Conservation (phyloP, 2,797 vertebrate species). For the Darevskia nairensis region DNA sequence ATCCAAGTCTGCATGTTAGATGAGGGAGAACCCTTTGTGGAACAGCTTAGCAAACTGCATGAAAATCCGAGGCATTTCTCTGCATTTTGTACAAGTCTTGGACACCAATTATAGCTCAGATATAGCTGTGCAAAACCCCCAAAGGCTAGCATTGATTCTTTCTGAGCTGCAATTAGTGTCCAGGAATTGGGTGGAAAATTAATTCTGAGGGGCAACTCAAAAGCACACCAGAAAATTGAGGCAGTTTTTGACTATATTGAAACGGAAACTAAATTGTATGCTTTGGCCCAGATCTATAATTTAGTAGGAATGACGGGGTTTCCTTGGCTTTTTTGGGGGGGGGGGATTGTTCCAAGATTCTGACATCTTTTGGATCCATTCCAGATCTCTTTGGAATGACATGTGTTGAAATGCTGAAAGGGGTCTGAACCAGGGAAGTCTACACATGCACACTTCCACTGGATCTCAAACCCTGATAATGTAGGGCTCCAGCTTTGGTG, state of each 20-base stretch:
- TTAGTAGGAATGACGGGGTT: not conserved
- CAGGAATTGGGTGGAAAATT: not conserved
- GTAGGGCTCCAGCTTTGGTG: not conserved
- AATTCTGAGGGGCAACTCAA: not conserved
- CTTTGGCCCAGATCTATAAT: not conserved
- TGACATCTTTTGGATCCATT: not conserved
- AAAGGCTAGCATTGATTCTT: not conserved
- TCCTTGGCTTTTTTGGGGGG: no score
- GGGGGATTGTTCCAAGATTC: not conserved
- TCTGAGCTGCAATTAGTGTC: constrained; percentile 10
- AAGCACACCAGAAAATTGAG: not conserved
- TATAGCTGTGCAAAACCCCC: not conserved
- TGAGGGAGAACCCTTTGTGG: not conserved
- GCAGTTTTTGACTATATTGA: not conserved
- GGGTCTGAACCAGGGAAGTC: not conserved
- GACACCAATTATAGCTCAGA: constrained; percentile 5
- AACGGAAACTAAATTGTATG: not conserved
- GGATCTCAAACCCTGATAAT: not conserved
- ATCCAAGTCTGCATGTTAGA: not conserved
- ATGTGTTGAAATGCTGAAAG: not conserved
- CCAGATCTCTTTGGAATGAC: not conserved
- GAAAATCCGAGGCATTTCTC: not conserved
- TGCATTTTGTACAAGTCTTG: not conserved
- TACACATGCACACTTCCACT: not conserved
- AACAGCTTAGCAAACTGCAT: not conserved